These are phyloP conservation scores for Trichoplusia ni DNA, from an alignment of 1,140 invertebrate species.

Conservation along the genomic window DNA sequence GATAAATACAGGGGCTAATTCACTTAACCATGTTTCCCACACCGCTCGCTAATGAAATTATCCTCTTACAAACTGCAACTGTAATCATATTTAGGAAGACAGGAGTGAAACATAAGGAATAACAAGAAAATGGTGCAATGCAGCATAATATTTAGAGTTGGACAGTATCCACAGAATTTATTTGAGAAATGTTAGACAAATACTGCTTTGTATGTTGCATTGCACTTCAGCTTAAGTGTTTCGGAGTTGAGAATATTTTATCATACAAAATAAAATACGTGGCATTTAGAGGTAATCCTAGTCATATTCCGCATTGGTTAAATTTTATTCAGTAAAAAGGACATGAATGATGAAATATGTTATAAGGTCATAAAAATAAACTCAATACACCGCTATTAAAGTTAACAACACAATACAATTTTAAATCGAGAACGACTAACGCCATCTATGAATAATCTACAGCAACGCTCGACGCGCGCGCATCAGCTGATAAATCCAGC, in stretches of 20 bases:
- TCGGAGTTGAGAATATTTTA: too few relatives aligned
- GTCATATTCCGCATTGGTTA: too few relatives aligned
- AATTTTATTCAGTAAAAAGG: too few relatives aligned
- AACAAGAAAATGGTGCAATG: constrained; percentile 29
- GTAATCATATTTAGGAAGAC: constrained; percentile 28
- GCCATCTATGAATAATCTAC: constrained; percentile 41
- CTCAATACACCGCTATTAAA: too few relatives aligned
- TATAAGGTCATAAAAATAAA: too few relatives aligned
- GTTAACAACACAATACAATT: too few relatives aligned
- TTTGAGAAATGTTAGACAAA: neutral
- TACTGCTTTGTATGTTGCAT: neutral
- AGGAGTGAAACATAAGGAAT: constrained; percentile 13
- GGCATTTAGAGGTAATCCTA: too few relatives aligned
- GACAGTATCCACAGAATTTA: neutral
- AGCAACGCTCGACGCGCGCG: constrained; percentile 12
- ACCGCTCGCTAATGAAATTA: constrained; percentile 24
- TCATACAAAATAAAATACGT: too few relatives aligned
- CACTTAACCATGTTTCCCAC: neutral
- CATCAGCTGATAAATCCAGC: constrained; percentile 30
- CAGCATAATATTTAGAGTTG: neutral
- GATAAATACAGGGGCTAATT: constrained; percentile 5
- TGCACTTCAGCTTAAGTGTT: neutral
- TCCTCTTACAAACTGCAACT: constrained; percentile 28
- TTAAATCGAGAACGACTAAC: neutral
- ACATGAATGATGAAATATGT: too few relatives aligned